Evolutionary conservation across 1,140 invertebrate genomes (phyloP).

Genomic region (Brachystomella parvula): DNA sequence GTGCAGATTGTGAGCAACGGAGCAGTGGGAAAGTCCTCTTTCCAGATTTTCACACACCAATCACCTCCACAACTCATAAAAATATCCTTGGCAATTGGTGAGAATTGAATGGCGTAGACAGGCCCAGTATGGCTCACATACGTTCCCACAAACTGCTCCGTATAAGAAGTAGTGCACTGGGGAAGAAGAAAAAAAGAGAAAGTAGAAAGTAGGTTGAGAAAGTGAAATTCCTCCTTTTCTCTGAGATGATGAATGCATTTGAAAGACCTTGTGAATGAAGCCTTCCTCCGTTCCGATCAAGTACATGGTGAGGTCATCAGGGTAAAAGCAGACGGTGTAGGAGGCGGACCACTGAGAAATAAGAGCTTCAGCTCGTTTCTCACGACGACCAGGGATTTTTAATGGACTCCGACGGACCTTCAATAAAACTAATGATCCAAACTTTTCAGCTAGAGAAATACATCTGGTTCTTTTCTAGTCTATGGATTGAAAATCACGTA

Average conservation of each 20-base stretch:
- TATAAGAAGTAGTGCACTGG: conserved; percentile 31
- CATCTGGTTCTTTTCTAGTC: background rate
- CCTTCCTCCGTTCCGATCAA: conserved; percentile 37
- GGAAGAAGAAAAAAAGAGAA: conserved; percentile 7
- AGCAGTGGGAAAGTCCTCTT: conserved; percentile 38
- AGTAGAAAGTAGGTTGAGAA: background rate
- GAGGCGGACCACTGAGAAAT: conserved; percentile 24
- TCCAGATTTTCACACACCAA: conserved; percentile 53
- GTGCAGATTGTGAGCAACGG: conserved; percentile 28
- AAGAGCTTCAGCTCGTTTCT: conserved; percentile 30
- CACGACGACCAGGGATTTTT: conserved; percentile 30
- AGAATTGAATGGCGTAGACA: conserved; percentile 49
- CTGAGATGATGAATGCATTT: background rate
- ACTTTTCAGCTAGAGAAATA: background rate
- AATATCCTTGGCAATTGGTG: conserved; percentile 46
- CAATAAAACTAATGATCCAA: conserved; percentile 17
- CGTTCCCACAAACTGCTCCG: conserved; percentile 26
- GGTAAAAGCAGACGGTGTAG: conserved; percentile 31
- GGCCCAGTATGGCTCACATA: conserved; percentile 46
- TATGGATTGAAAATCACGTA: conserved; percentile 13
- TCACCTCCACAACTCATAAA: conserved; percentile 52
- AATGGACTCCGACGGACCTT: conserved; percentile 29
- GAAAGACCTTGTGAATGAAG: conserved; percentile 34
- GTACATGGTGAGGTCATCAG: conserved; percentile 21
- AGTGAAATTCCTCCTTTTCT: background rate